A percentile compares a stretch with the other conserved stretches of the same genome.
These are phyloP conservation scores for Gymnobelideus leadbeateri DNA, from an alignment of 2,113 vertebrate genomes.

Conservation along the genomic window DNA sequence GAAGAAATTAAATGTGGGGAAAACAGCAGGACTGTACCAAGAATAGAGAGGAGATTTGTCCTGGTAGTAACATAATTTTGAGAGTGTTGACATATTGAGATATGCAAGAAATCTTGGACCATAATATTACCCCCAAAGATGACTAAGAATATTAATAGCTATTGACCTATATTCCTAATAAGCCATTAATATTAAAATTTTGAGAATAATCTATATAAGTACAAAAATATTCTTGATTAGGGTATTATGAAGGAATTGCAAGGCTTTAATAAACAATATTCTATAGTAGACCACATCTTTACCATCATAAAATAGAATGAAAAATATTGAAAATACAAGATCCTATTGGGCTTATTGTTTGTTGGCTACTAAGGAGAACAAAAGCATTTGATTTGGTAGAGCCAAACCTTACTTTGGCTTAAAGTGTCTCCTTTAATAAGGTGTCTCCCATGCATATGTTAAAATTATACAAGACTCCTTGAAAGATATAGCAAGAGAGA, in stretches of 20 bases:
- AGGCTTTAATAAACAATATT: not conserved
- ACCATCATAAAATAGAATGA: not conserved
- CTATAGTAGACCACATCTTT: not conserved
- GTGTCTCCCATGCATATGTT: not conserved
- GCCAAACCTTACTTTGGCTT: not conserved
- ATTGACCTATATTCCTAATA: not conserved
- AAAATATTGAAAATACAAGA: not conserved
- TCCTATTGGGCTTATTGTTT: not conserved
- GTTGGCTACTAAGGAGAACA: not conserved
- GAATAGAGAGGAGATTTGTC: not conserved
- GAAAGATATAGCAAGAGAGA: not conserved
- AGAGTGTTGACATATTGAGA: not conserved
- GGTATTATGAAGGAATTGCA: not conserved
- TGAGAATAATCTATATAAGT: not conserved
- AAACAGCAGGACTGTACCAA: not conserved
- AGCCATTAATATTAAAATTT: not conserved
- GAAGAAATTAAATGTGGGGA: not conserved
- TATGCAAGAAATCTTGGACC: not conserved
- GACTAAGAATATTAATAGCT: not conserved
- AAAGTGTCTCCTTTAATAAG: not conserved
- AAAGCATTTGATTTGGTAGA: not conserved
- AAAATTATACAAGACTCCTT: not conserved
- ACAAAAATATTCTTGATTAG: not conserved
- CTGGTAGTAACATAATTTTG: not conserved
- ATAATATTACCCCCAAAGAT: not conserved